These are phyloP conservation scores for Prunella strophiata DNA, from an alignment of 2,797 vertebrate species.

Conservation along the genomic window DNA sequence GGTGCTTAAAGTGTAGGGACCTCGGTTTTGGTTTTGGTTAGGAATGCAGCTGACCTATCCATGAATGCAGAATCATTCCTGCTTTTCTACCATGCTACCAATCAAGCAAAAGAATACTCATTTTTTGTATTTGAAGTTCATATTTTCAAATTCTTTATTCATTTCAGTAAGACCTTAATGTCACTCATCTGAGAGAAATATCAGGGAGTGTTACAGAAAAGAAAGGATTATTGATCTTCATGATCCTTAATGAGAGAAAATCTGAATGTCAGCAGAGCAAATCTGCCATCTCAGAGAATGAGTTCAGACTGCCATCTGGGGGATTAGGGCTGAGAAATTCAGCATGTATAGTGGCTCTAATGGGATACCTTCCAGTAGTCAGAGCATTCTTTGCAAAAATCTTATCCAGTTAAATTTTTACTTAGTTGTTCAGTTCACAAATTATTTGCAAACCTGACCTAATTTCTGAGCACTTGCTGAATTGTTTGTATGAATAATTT, in stretches of 20 bases:
- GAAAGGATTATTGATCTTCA: neutral
- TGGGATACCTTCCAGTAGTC: neutral
- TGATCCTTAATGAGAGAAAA: constrained; percentile 19
- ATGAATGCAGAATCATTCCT: neutral
- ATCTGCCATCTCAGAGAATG: neutral
- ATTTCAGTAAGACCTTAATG: constrained; percentile 36
- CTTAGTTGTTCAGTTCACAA: neutral
- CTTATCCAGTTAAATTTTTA: neutral
- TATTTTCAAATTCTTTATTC: constrained; percentile 19
- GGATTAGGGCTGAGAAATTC: constrained; percentile 8
- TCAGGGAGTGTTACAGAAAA: neutral
- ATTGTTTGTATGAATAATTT: neutral
- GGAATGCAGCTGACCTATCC: neutral
- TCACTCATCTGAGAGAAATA: constrained; percentile 31
- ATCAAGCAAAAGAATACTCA: neutral
- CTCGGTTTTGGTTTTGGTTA: neutral
- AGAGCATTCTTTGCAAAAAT: neutral
- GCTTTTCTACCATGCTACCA: neutral
- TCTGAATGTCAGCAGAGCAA: neutral
- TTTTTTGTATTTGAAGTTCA: constrained; percentile 35
- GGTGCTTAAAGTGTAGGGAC: neutral
- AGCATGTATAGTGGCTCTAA: neutral
- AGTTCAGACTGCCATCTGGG: constrained; percentile 43
- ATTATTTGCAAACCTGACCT: neutral
- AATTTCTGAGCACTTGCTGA: neutral